Percentiles rank a stretch among this genome's conserved stretches.
phyloP scores from a whole-genome alignment of 2,797 vertebrate genomes.

The Tokudaia tokunoshimensis region DNA sequence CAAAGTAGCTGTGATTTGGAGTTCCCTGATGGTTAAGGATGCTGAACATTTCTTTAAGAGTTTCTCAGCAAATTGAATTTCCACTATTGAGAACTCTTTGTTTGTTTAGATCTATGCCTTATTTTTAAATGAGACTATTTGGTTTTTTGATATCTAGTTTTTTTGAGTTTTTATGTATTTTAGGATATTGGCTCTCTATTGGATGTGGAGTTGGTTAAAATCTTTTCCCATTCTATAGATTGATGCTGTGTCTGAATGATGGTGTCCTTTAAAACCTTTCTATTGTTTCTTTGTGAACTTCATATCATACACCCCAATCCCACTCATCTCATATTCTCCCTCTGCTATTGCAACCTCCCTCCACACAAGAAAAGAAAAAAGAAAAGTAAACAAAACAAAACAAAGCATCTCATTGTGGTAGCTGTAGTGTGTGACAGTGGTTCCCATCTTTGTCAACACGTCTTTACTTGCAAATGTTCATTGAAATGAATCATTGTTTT shows the following conservation, averaged over 20 bases:
- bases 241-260: not conserved
- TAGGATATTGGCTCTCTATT: not conserved
- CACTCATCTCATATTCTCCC: too few relatives aligned
- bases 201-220: too few relatives aligned
- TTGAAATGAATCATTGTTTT: not conserved
- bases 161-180: not conserved
- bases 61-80: not conserved
- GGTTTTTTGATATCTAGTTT: not conserved
- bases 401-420: not conserved
- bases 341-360: too few relatives aligned
- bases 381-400: not conserved
- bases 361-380: not conserved
- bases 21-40: not conserved
- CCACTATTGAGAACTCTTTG: not conserved
- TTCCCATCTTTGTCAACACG: not conserved
- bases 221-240: not conserved
- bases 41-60: not conserved
- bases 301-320: too few relatives aligned
- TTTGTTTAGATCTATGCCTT: not conserved
- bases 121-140: not conserved
- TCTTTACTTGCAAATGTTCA: not conserved
- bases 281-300: too few relatives aligned
- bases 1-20: not conserved
- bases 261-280: not conserved
- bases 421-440: not conserved